Percentiles rank a stretch among this genome's conserved stretches.
phyloP scores from a whole-genome alignment of 1,140 invertebrate species.

The Adoxophyes honmai region DNA sequence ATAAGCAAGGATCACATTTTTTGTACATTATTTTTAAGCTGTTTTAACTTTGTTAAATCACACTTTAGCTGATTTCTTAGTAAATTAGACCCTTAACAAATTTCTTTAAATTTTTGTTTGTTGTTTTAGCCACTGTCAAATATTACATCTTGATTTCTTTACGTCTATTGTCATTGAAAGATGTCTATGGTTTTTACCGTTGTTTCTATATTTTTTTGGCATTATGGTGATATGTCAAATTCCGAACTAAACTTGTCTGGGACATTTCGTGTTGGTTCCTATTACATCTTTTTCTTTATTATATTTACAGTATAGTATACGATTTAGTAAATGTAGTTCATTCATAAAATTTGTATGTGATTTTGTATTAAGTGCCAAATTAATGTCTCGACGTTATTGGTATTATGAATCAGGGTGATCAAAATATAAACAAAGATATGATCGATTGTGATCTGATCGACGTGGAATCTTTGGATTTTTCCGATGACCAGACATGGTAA shows the following conservation, averaged over 20 bases:
- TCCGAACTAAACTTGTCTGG: conserved; percentile 66
- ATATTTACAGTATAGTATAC: conserved; percentile 55
- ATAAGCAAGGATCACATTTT: too few relatives aligned
- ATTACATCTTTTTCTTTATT: conserved; percentile 55
- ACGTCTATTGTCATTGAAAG: neutral
- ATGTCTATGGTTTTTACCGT: conserved; percentile 62
- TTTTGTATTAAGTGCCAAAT: conserved; percentile 68
- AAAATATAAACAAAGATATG: conserved; percentile 78
- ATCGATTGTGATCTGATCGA: conserved; percentile 71
- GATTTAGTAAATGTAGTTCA: conserved; percentile 59
- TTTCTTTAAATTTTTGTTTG: too few relatives aligned
- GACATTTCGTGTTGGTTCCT: conserved; percentile 61
- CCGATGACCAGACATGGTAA: conserved; percentile 71
- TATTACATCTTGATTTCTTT: neutral
- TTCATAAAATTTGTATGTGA: conserved; percentile 57
- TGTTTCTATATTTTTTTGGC: conserved; percentile 59
- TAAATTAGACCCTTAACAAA: too few relatives aligned
- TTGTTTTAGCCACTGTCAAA: too few relatives aligned
- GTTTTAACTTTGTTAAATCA: too few relatives aligned
- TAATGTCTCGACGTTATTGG: conserved; percentile 57
- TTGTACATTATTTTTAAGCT: too few relatives aligned
- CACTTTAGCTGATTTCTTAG: too few relatives aligned
- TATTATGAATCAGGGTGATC: conserved; percentile 71
- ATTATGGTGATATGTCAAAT: conserved; percentile 65
- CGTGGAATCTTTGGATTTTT: conserved; percentile 71